These are phyloP conservation scores for Drosophila lutescens DNA, from an alignment of 2,888 invertebrate genomes.

Conservation along the genomic window DNA sequence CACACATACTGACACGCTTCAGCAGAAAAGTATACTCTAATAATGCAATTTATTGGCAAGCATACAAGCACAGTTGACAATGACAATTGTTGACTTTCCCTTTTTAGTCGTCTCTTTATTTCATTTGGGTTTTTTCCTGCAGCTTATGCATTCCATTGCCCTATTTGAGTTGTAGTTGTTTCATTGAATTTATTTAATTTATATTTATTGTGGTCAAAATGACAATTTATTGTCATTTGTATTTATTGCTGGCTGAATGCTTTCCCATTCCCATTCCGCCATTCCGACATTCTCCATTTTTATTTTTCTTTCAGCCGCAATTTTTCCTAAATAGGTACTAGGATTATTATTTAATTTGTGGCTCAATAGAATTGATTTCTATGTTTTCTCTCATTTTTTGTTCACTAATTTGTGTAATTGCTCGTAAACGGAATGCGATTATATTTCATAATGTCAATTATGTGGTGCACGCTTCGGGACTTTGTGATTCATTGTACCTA, in stretches of 20 bases:
- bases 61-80: conserved; percentile 54
- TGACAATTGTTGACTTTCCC: conserved; percentile 68
- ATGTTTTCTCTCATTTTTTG: conserved; percentile 27
- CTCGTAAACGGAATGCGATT: conserved; percentile 24
- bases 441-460: conserved; percentile 43
- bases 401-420: conserved; percentile 45
- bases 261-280: conserved; percentile 14
- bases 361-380: conserved; percentile 34
- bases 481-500: conserved; percentile 22
- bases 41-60: conserved; percentile 71
- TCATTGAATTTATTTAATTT: conserved; percentile 66
- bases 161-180: conserved; percentile 32
- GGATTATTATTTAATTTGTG: conserved; percentile 45
- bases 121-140: conserved; percentile 19
- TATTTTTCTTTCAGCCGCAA: not conserved
- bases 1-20: conserved; percentile 2
- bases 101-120: conserved; percentile 33
- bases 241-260: conserved; percentile 45
- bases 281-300: conserved; percentile 10
- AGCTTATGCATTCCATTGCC: conserved; percentile 18
- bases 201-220: conserved; percentile 59
- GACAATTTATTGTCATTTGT: conserved; percentile 71
- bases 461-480: conserved; percentile 10
- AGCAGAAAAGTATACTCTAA: conserved; percentile 50
- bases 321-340: conserved; percentile 17